Conservation (phyloP, 2,888 invertebrate genomes). For the Theristus sp. region DNA sequence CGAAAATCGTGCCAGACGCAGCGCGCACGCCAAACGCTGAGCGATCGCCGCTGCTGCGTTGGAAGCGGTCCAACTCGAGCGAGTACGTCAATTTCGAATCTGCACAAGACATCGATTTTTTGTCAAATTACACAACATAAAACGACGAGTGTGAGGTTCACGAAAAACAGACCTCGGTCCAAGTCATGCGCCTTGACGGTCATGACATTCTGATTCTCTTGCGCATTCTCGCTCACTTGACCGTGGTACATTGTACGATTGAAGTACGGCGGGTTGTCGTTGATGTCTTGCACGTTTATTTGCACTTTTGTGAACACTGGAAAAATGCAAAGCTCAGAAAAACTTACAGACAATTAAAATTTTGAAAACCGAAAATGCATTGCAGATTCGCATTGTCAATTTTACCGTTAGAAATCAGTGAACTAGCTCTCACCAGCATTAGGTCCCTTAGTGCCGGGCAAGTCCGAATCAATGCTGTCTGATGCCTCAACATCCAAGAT, state of each 20-base stretch:
- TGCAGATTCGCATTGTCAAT: too few relatives aligned
- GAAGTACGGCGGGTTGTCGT: constrained; percentile 93
- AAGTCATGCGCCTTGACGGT: constrained; percentile 21
- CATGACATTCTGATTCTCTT: constrained; percentile 12
- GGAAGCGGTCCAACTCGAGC: neutral
- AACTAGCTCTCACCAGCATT: too few relatives aligned
- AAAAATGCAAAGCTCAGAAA: constrained; percentile 5
- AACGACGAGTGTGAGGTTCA: neutral
- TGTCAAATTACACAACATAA: neutral
- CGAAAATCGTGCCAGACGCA: constrained; percentile 21
- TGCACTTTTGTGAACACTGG: constrained; percentile 62
- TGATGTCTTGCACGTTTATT: constrained; percentile 89
- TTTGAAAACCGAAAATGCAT: too few relatives aligned
- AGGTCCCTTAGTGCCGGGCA: constrained; percentile 21
- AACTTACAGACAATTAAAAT: too few relatives aligned
- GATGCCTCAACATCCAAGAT: constrained; percentile 88
- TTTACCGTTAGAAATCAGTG: too few relatives aligned
- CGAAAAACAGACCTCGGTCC: constrained; percentile 16
- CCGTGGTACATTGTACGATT: constrained; percentile 36
- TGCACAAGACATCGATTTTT: constrained; percentile 7
- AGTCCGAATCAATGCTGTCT: constrained; percentile 83
- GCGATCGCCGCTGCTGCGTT: constrained; percentile 10
- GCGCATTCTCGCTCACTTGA: constrained; percentile 13
- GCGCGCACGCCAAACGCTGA: constrained; percentile 24
- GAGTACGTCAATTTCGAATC: constrained; percentile 3